Evolutionary conservation across 2,113 vertebrate species (phyloP), one percentile per base, ranked within the genome.

Genomic region (Picathartes gymnocephalus): DNA sequence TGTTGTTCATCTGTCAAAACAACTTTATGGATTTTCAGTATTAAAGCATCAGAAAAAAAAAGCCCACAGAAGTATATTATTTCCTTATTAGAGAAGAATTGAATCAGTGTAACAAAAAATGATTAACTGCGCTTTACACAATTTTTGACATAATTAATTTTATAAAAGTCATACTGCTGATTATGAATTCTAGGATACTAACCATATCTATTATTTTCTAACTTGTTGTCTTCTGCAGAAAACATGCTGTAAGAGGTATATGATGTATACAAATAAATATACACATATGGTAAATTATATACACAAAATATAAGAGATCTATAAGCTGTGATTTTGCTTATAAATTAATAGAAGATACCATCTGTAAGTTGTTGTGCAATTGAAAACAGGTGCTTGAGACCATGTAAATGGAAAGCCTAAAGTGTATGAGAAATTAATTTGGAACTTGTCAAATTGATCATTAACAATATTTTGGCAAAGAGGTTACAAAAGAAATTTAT

Each of bases 1-100:
- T 95, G 87, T 78, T 97, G 83, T 97, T 97, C 92, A 80, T 95
- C 83, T 97, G 92, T 96, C 95, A 98, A 97, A 98, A 96, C 80
- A 97, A 37, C 65, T 95, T 95, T 96, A 86, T 94, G 45, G 28
- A 91, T 96, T 91, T 92, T 93, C 81, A 69, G 88, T 95, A 93
- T 80, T 82, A 91, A 71, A 90, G 14, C 44, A 94, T 87, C 51
- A 87, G 74, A 81, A 56, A 68, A 53, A 78, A 96, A 57, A 92
- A n/a, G 10, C 10, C 10, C 54, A 66, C 24, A 81, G 69, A 81
- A 86, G 47, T 87, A 92, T 87, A 57, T 23, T 90, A 83, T 97
- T 96, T 96, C 94, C n/a, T 96, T 95, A 96, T 96, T 96, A 95
- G 81, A 85, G 71, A 82, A 89, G n/a, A 97, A 97, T 85, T 27